Evolutionary conservation across 2,888 invertebrate species (phyloP), one percentile per base, ranked within the genome.

Genomic region (Clanis bilineata): DNA sequence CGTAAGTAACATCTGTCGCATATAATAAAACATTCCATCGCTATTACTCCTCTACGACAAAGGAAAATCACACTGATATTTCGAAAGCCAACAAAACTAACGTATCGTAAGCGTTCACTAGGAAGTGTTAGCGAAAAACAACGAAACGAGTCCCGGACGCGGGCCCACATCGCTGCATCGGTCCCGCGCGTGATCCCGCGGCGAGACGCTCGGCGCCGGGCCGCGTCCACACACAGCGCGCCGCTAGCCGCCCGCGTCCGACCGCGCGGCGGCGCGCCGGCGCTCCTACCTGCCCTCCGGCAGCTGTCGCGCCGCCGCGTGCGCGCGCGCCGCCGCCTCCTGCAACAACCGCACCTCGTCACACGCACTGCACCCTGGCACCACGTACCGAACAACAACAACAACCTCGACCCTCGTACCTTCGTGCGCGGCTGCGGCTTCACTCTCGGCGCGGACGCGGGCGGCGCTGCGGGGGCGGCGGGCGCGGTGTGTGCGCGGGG

Each of bases 81-180:
- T 89, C 71, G 85, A 86, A 90, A 90, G 90, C 87, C 85, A 89
- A 90, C 88, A 85, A 87, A 90, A 89, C 85, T 86, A 87, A 88
- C 87, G 78, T 77, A 61, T 90, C 87, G 77, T 71, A 88, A 89
- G 89, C 90, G 77, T 87, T 82, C 88, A 85, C 88, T 85, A 86
- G 79, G 79, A 81, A 83, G 83, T 83, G 87, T 87, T 82, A 86
- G 86, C 86, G 77, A 80, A 81, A 83, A 85, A 82, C 83, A 80
- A 82, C 70, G 74, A 77, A 75, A 73, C 74, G 73, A 76, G 79
- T 85, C 78, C 78, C 82, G 76, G 69, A 71, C 57, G 64, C 59
- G 71, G 69, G 64, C 64, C 67, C 68, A 69, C 69, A n/a, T n/a
- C n/a, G n/a, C n/a, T 43, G 57, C 59, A 63, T 25, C 25, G 64